Evolutionary conservation across 2,113 vertebrate species (phyloP).

Genomic region (Neodontobutis hainanensis): DNA sequence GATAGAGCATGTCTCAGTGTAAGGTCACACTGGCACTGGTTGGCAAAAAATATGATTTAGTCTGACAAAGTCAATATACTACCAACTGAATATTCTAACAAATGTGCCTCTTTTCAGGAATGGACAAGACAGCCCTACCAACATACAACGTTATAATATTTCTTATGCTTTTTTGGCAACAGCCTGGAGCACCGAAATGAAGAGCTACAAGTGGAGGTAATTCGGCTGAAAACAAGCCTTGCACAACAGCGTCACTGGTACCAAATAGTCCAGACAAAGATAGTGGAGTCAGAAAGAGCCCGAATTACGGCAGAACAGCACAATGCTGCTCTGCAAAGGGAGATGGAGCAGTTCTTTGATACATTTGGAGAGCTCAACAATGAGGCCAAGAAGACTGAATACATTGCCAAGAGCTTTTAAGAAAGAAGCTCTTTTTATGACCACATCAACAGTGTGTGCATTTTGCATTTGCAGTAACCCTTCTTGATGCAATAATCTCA

Average conservation of each 20-base stretch:
- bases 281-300: conserved; percentile 74
- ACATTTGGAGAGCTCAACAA: conserved; percentile 81
- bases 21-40: conserved; percentile 22
- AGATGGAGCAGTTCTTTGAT: conserved; percentile 85
- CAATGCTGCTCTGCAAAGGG: conserved; percentile 78
- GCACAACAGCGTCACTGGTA: conserved; percentile 77
- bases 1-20: conserved; percentile 55
- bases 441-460: background rate
- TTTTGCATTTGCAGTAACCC: background rate
- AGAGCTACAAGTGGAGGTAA: conserved; percentile 74
- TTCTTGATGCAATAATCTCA: conserved; percentile 1
- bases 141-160: background rate
- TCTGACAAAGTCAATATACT: background rate
- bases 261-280: conserved; percentile 73
- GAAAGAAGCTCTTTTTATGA: conserved; percentile 4
- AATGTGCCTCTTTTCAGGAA: background rate
- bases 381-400: conserved; percentile 75
- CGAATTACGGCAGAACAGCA: conserved; percentile 73
- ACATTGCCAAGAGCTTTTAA: conserved; percentile 72
- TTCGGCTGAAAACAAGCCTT: conserved; percentile 71
- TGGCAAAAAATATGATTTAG: conserved; percentile 9
- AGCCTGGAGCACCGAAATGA: conserved; percentile 83
- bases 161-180: background rate
- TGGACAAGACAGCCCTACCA: background rate
- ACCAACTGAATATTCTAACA: background rate